These are phyloP conservation scores for Opisthograptis luteolata DNA, from an alignment of 2,888 invertebrate species.

Conservation along the genomic window DNA sequence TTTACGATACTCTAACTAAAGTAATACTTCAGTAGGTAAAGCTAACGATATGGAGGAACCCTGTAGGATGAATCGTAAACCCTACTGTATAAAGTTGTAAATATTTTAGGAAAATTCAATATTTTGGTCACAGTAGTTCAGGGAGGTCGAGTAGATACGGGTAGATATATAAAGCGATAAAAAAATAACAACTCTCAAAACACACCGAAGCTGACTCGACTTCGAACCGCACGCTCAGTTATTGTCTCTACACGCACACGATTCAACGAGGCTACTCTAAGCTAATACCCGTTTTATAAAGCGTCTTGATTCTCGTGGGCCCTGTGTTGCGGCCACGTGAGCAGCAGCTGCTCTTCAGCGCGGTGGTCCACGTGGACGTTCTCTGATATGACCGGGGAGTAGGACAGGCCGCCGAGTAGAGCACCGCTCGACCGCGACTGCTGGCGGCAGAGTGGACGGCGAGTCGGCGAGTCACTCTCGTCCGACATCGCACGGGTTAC, in stretches of 20 bases:
- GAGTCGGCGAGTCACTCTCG: conserved; percentile 86
- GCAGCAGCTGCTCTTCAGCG: conserved; percentile 79
- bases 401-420: conserved; percentile 73
- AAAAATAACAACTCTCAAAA: conserved; percentile 64
- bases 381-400: conserved; percentile 74
- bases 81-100: conserved; percentile 70
- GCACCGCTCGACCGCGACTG: conserved; percentile 80
- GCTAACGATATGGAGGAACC: conserved; percentile 84
- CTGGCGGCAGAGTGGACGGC: conserved; percentile 75
- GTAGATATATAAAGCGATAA: conserved; percentile 63
- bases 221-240: conserved; percentile 65
- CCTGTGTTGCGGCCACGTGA: conserved; percentile 82
- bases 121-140: conserved; percentile 70
- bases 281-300: conserved; percentile 71
- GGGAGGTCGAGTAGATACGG: conserved; percentile 64
- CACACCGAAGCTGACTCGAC: conserved; percentile 66
- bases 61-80: conserved; percentile 78
- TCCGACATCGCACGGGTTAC: conserved; percentile 90
- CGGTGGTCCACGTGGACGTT: conserved; percentile 56
- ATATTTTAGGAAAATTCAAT: conserved; percentile 65
- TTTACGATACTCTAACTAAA: conserved; percentile 73
- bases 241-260: conserved; percentile 68
- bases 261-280: conserved; percentile 53
- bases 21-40: conserved; percentile 81
- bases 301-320: conserved; percentile 61